A percentile compares a stretch with the other conserved stretches of the same genome.
Evolutionary conservation across 2,888 invertebrate genomes (phyloP).

Genomic region (Cheiracanthium punctorium): DNA sequence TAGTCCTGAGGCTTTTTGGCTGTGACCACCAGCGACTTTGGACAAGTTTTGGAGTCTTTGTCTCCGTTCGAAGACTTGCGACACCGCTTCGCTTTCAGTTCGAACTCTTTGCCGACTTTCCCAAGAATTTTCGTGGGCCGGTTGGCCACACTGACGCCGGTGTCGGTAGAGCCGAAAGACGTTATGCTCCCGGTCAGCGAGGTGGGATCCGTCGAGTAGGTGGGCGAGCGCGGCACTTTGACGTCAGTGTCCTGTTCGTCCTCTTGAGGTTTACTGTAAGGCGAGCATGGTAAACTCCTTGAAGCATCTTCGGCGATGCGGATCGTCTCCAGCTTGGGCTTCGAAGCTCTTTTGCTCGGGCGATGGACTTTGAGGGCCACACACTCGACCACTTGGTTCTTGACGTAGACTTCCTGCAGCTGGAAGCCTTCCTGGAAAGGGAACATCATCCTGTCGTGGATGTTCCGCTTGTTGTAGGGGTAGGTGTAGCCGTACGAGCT

Average conservation of each 20-base stretch:
- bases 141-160: background rate
- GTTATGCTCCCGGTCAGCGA: conserved; percentile 41
- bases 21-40: conserved; percentile 53
- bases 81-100: background rate
- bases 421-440: conserved; percentile 36
- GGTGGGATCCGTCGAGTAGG: conserved; percentile 6
- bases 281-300: conserved; percentile 60
- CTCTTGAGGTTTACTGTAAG: conserved; percentile 37
- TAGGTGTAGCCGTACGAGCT: conserved; percentile 26
- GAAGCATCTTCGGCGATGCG: conserved; percentile 42
- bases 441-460: conserved; percentile 14
- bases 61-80: background rate
- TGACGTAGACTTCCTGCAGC: conserved; percentile 47
- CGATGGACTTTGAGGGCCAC: conserved; percentile 58
- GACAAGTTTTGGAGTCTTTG: conserved; percentile 13
- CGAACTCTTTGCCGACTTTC: background rate
- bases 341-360: conserved; percentile 9
- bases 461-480: conserved; percentile 18
- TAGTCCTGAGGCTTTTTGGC: conserved; percentile 62
- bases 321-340: conserved; percentile 26
- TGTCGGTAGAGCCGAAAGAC: conserved; percentile 39
- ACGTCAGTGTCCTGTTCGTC: conserved; percentile 35
- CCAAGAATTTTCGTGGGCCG: background rate
- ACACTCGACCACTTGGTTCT: conserved; percentile 38
- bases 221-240: conserved; percentile 21